Evolutionary conservation across 1,140 invertebrate genomes (phyloP), one percentile per base, ranked within the genome.

Genomic region (Cheumatopsyche charites): DNA sequence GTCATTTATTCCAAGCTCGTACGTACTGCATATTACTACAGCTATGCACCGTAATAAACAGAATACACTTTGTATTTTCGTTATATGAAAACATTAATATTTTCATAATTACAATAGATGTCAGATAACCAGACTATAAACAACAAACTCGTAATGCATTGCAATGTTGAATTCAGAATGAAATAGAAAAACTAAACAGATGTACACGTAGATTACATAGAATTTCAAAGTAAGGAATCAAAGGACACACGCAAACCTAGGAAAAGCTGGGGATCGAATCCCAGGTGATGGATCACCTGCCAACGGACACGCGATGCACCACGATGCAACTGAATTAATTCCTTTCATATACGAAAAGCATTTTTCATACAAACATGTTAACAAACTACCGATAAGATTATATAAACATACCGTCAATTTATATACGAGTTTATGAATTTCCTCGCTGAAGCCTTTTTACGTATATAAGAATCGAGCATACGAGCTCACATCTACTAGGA

Each of bases 341-440:
- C 26, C 42, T 15, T 63, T 41, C 41, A 42, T 63, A 63, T 42
- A 63, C 15, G 19, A 63, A 58, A 58, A 25, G 19, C 13, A 63
- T 63, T 62, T 62, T 62, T 63, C 62, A 63, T 63, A 63, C 62
- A 63, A 63, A 63, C 62, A 63, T 63, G 62, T 63, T 63, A 63
- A 63, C 62, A 63, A 63, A 63, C 62, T 19, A 42, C 62, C 62
- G 62, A 63, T 63, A 63, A 63, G 62, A 63, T 63, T 63, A 63
- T 41, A 63, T n/a, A n/a, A n/a, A n/a, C 62, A 63, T n/a, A 21
- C 62, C 62, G 42, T 63, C 42, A 63, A 63, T 63, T 63, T n/a
- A 26, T n/a, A 41, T 43, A 26, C 62, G 23, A 58, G 23, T 58
- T 58, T 58, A 19, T 36, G 55, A 58, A 23, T 58, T 58, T 58